phyloP scores from a whole-genome alignment of 2,888 invertebrate species.

The Polia nebulosa region DNA sequence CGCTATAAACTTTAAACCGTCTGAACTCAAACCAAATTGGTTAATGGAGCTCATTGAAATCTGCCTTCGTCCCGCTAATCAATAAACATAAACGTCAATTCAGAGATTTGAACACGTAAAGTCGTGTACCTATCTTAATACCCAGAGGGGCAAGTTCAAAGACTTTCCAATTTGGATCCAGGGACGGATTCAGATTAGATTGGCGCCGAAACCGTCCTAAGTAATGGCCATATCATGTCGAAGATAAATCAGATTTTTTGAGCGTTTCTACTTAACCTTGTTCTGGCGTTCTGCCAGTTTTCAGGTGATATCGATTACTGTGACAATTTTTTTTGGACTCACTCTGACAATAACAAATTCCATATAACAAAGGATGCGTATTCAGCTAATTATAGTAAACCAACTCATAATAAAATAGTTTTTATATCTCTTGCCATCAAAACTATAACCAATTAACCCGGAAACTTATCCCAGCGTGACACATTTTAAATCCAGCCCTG shows the following conservation, averaged over 20 bases:
- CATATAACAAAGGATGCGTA: background rate
- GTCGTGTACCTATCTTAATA: slow-evolving; percentile 78
- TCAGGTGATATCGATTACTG: slow-evolving; percentile 36
- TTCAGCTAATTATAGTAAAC: slow-evolving; percentile 8
- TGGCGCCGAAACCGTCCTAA: slow-evolving; percentile 39
- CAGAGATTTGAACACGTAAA: slow-evolving; percentile 83
- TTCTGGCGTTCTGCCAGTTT: slow-evolving; percentile 41
- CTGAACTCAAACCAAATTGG: slow-evolving; percentile 85
- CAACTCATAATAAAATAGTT: background rate
- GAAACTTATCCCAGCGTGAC: slow-evolving; percentile 9
- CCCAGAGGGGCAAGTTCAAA: slow-evolving; percentile 85
- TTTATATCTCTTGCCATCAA: background rate
- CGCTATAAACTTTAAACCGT: slow-evolving; percentile 82
- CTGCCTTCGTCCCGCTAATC: slow-evolving; percentile 83
- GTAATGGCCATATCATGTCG: slow-evolving; percentile 57
- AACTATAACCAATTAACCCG: slow-evolving; percentile 21
- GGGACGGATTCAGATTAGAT: slow-evolving; percentile 69
- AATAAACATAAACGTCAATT: slow-evolving; percentile 89
- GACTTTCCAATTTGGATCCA: slow-evolving; percentile 81
- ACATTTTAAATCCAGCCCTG: slow-evolving; percentile 65
- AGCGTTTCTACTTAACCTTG: slow-evolving; percentile 23
- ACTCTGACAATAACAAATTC: background rate
- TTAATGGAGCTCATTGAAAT: slow-evolving; percentile 88
- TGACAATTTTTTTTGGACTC: slow-evolving; percentile 15
- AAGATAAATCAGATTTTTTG: slow-evolving; percentile 60